A percentile compares a stretch with the other conserved stretches of the same genome.
Evolutionary conservation across 2,797 vertebrate species (phyloP).

Genomic region (Leptodactylus fallax): DNA sequence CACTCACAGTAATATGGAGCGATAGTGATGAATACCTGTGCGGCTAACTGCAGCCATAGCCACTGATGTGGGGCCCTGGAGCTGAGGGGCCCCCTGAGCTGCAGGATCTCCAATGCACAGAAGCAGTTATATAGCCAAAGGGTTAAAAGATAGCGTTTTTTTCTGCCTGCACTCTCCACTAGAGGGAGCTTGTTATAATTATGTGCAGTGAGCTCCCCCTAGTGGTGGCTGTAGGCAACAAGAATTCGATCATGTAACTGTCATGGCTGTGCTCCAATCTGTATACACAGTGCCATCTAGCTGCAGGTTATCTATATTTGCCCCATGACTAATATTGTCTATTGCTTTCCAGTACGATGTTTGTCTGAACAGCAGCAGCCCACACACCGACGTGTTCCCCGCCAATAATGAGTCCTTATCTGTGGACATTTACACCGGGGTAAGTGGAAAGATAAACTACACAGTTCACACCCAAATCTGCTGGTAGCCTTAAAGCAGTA

Average conservation of each 20-base stretch:
- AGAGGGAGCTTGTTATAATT: too few species aligned
- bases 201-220: not conserved
- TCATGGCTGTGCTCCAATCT: too few species aligned
- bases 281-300: not conserved
- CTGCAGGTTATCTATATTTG: not conserved
- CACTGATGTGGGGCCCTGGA: too few species aligned
- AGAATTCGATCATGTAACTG: too few species aligned
- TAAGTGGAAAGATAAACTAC: constrained; percentile 65
- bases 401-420: constrained; percentile 70
- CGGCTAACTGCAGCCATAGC: too few species aligned
- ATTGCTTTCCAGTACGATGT: constrained; percentile 71
- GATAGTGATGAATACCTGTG: too few species aligned
- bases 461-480: not conserved
- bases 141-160: too few species aligned
- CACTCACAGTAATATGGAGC: too few species aligned
- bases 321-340: not conserved
- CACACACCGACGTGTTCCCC: constrained; percentile 73
- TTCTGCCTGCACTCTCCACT: too few species aligned
- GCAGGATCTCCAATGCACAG: too few species aligned
- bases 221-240: not conserved
- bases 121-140: too few species aligned
- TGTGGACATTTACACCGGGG: constrained; percentile 80
- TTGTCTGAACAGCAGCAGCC: constrained; percentile 74
- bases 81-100: too few species aligned
- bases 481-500: not conserved